Base-by-base conservation (phyloP, 2,888 invertebrate species). In the Hemithea aestivaria region DNA sequence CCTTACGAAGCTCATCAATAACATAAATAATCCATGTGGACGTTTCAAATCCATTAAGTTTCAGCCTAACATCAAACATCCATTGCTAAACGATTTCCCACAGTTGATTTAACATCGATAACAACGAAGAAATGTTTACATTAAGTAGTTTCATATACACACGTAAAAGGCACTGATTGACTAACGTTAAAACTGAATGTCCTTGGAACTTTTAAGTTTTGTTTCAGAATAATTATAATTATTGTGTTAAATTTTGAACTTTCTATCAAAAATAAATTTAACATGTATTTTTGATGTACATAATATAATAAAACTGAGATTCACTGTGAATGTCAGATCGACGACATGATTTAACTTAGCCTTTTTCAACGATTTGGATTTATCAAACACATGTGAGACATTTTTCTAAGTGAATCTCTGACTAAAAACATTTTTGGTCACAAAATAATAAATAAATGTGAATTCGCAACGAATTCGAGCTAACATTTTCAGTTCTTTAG, bases 161-260 rank as follows among this genome's bases (percentile, higher is more conserved):
- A 55, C 45, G 48, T 56, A 59, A 60, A 72, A 72, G 73, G 70
- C 73, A 73, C 73, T 67, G 62, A 60, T 61, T 53, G 52, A 55
- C 35, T 50, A 53, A 48, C 30, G 26, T 51, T 43, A 45, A 45
- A 35, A 53, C 40, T 40, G 29, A 40, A 40, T 35, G 39, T 45
- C 32, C 26, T 41, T 29, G 9, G 31, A 38, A 39, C 29, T 23
- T 40, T 10, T n/a, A 40, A 47, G n/a, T n/a, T n/a, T n/a, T n/a
- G n/a, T n/a, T n/a, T n/a, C n/a, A n/a, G n/a, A n/a, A n/a, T n/a
- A n/a, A n/a, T n/a, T n/a, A n/a, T n/a, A n/a, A n/a, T n/a, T n/a
- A n/a, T n/a, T n/a, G n/a, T n/a, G n/a, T n/a, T n/a, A n/a, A n/a
- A n/a, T n/a, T n/a, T n/a, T n/a, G n/a, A n/a, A n/a, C n/a, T n/a